Percentiles rank a stretch among this genome's conserved stretches.
phyloP scores from a whole-genome alignment of 2,888 invertebrate genomes.

The Halictus quadricinctus region DNA sequence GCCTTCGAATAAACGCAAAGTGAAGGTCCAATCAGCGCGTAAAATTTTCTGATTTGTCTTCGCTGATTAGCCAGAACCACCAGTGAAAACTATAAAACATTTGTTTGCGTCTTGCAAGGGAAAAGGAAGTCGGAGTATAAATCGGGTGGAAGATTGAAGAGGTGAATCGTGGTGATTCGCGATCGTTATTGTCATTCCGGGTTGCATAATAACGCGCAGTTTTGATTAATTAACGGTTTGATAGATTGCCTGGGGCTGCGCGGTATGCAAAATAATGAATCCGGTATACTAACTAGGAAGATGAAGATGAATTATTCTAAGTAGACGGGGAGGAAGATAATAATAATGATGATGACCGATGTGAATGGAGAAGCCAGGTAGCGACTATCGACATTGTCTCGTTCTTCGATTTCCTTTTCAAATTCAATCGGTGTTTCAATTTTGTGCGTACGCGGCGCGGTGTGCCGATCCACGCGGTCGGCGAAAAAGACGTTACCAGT shows the following conservation, averaged over 20 bases:
- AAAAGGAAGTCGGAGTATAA: background rate
- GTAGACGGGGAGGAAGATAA: slow-evolving; percentile 55
- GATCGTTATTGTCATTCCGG: slow-evolving; percentile 72
- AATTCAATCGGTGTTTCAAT: slow-evolving; percentile 64
- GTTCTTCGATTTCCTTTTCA: slow-evolving; percentile 42
- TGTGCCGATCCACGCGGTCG: background rate
- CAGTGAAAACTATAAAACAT: background rate
- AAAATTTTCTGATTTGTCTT: background rate
- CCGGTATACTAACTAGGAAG: slow-evolving; percentile 72
- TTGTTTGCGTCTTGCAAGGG: background rate
- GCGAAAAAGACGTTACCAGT: slow-evolving; percentile 39
- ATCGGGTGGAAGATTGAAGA: slow-evolving; percentile 66
- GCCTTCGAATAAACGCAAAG: background rate
- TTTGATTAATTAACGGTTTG: slow-evolving; percentile 77
- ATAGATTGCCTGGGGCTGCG: slow-evolving; percentile 73
- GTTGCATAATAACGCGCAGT: slow-evolving; percentile 68
- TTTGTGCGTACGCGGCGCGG: slow-evolving; percentile 27
- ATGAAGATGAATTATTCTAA: slow-evolving; percentile 71
- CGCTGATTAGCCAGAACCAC: background rate
- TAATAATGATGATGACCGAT: slow-evolving; percentile 67
- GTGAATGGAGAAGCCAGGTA: slow-evolving; percentile 59
- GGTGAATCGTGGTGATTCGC: slow-evolving; percentile 47
- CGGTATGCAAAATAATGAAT: slow-evolving; percentile 70
- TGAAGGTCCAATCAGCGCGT: background rate
- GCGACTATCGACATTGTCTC: slow-evolving; percentile 61